Evolutionary conservation across 2,797 vertebrate genomes (phyloP).

Genomic region (Microcaecilia unicolor): DNA sequence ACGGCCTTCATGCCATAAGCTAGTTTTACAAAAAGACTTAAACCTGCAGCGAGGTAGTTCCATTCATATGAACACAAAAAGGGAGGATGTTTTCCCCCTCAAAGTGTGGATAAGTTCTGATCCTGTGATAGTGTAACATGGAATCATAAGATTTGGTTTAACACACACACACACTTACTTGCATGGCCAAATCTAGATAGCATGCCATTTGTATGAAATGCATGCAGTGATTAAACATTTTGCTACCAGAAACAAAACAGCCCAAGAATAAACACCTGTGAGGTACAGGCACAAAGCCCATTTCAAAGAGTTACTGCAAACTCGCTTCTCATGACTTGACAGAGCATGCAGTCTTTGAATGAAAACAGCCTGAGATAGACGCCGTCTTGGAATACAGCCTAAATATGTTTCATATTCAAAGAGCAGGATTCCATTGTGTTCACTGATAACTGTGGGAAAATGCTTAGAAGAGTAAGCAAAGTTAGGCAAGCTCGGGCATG

Average conservation of each 20-base stretch:
- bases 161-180: too few species aligned
- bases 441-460: conserved; percentile 77
- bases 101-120: too few species aligned
- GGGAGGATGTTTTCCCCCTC: too few species aligned
- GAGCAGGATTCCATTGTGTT: conserved; percentile 57
- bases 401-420: conserved; percentile 65
- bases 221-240: not conserved
- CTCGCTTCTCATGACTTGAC: conserved; percentile 40
- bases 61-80: too few species aligned
- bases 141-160: too few species aligned
- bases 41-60: too few species aligned
- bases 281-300: conserved; percentile 22
- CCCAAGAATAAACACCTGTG: conserved; percentile 18
- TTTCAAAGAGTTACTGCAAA: conserved; percentile 31
- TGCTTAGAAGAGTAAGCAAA: conserved; percentile 53
- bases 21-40: too few species aligned
- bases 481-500: conserved; percentile 54
- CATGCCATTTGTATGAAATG: not conserved
- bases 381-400: conserved; percentile 49
- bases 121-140: too few species aligned
- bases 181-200: not conserved
- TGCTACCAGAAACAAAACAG: not conserved
- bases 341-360: conserved; percentile 45
- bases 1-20: too few species aligned
- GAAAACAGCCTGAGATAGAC: conserved; percentile 47